Conservation (phyloP, 2,888 invertebrate species). For the Scaptodrosophila latifasciaeformis region DNA sequence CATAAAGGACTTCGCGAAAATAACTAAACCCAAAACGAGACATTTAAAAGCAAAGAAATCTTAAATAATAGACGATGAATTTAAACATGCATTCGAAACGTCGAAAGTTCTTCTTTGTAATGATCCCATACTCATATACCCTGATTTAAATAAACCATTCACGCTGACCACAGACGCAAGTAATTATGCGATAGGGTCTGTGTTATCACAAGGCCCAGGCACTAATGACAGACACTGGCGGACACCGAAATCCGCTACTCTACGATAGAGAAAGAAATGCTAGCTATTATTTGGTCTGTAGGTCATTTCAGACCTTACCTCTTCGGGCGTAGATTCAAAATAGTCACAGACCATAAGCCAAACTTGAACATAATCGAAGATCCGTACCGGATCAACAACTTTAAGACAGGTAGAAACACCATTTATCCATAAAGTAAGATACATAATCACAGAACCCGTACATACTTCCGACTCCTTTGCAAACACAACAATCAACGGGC, state of each 20-base stretch:
- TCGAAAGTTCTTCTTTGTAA: conserved; percentile 9
- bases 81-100: conserved; percentile 6
- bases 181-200: conserved; percentile 28
- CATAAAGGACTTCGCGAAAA: too few species aligned
- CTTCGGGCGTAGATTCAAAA: too few species aligned
- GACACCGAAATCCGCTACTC: conserved; percentile 22
- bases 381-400: conserved; percentile 5
- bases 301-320: too few species aligned
- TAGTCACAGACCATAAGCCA: too few species aligned
- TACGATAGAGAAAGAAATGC: conserved; percentile 33
- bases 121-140: conserved; percentile 20
- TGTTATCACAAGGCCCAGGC: conserved; percentile 20
- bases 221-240: conserved; percentile 15
- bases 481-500: conserved; percentile 7
- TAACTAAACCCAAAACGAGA: too few species aligned
- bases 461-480: conserved; percentile 19
- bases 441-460: background rate
- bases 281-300: too few species aligned
- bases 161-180: conserved; percentile 29
- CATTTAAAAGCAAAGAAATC: conserved; percentile 13
- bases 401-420: too few species aligned
- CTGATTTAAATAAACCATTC: conserved; percentile 25
- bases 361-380: conserved; percentile 9
- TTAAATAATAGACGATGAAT: conserved; percentile 3
- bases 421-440: too few species aligned